phyloP scores from a whole-genome alignment of 1,140 invertebrate genomes.

The Scaptomyza graminum region DNA sequence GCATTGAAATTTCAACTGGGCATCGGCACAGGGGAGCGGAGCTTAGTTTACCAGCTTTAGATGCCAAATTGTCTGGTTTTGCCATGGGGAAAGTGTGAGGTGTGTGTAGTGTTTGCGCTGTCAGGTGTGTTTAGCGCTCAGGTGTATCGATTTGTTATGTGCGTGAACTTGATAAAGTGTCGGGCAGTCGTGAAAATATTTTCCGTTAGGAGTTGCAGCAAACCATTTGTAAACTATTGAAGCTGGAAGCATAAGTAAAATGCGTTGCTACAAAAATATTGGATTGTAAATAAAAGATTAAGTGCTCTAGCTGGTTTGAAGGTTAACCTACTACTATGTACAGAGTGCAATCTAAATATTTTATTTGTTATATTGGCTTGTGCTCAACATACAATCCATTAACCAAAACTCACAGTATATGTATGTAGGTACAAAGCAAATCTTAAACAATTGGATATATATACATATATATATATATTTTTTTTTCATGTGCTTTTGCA shows the following conservation, averaged over 20 bases:
- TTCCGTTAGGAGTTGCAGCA: background rate
- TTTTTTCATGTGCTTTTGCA: background rate
- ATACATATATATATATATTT: background rate
- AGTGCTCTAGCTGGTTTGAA: too few species aligned
- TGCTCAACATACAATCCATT: too few species aligned
- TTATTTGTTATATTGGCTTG: too few species aligned
- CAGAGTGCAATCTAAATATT: too few species aligned
- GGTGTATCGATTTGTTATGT: constrained; percentile 41
- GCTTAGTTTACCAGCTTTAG: constrained; percentile 17
- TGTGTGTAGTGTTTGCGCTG: background rate
- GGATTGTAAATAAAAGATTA: background rate
- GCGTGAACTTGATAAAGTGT: constrained; percentile 41
- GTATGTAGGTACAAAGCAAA: too few species aligned
- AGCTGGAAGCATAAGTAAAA: too few species aligned
- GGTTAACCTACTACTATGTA: too few species aligned
- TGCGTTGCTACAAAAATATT: background rate
- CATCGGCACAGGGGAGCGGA: background rate
- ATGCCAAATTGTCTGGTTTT: constrained; percentile 25
- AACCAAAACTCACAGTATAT: too few species aligned
- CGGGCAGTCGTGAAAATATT: constrained; percentile 12
- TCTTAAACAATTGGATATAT: background rate
- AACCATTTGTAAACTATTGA: constrained; percentile 19
- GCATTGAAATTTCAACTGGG: constrained; percentile 36
- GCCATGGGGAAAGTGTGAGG: background rate
- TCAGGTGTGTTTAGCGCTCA: constrained; percentile 18